phyloP scores from a whole-genome alignment of 92 coral and sea anemone species.

The Siderastrea siderea region DNA sequence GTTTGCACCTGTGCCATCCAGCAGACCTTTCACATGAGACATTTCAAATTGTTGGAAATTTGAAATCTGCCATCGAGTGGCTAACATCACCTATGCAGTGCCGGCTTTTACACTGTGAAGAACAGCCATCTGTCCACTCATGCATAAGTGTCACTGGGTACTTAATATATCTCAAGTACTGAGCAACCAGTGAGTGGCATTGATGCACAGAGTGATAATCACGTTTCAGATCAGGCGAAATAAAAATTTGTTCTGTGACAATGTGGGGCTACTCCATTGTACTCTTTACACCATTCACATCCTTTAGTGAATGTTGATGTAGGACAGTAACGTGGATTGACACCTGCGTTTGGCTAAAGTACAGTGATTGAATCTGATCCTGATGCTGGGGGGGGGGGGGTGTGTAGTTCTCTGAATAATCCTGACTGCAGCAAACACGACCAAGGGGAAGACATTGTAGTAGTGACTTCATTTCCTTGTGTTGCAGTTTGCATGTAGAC shows the following conservation, averaged over 20 bases:
- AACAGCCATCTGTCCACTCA: conserved; percentile 75
- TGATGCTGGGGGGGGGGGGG: conserved; percentile 45
- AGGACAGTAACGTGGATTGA: conserved; percentile 12
- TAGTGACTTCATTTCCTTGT: conserved; percentile 53
- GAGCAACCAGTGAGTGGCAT: background rate
- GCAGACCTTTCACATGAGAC: conserved; percentile 68
- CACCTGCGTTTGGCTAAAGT: conserved; percentile 48
- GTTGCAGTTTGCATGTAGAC: conserved; percentile 74
- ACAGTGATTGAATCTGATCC: conserved; percentile 50
- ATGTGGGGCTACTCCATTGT: background rate
- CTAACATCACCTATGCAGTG: conserved; percentile 65
- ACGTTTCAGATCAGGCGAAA: conserved; percentile 20
- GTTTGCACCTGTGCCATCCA: conserved; percentile 76
- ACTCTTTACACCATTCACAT: background rate
- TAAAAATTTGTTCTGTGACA: conserved; percentile 34
- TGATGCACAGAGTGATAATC: conserved; percentile 13
- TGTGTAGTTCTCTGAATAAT: conserved; percentile 35
- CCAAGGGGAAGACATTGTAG: conserved; percentile 55
- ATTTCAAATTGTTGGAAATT: conserved; percentile 35
- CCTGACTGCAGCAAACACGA: conserved; percentile 32
- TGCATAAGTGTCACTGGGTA: conserved; percentile 47
- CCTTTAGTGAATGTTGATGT: conserved; percentile 7
- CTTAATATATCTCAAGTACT: conserved; percentile 25
- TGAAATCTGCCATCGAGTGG: conserved; percentile 25
- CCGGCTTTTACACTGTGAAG: conserved; percentile 58